These are phyloP conservation scores for Cygnus buccinator DNA, from an alignment of 2,113 vertebrate species.

Conservation along the genomic window DNA sequence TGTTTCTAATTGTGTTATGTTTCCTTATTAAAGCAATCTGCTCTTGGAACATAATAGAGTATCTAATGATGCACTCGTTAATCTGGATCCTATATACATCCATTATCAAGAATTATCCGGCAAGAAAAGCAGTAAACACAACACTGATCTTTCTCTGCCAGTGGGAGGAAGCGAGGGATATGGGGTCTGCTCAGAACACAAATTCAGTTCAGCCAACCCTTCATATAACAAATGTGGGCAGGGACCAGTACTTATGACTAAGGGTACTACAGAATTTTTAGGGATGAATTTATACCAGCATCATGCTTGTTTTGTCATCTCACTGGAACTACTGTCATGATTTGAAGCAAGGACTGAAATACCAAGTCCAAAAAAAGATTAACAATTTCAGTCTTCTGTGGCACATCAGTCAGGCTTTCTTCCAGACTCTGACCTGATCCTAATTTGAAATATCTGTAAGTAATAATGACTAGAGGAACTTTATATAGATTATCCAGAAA, in stretches of 20 bases:
- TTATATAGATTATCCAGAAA: background rate
- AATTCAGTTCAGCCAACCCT: background rate
- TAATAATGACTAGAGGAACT: background rate
- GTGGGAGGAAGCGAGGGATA: background rate
- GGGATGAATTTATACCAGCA: background rate
- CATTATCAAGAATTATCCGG: background rate
- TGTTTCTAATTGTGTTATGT: slow-evolving; percentile 22
- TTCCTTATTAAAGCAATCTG: slow-evolving; percentile 14
- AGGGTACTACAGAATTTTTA: background rate
- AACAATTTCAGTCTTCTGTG: background rate
- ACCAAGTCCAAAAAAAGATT: background rate
- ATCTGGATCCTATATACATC: background rate
- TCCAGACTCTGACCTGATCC: background rate
- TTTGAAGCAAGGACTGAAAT: background rate
- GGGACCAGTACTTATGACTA: background rate
- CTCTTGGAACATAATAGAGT: background rate
- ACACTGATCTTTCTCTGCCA: background rate
- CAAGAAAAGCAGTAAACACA: background rate
- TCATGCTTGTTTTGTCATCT: background rate
- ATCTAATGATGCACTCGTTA: background rate
- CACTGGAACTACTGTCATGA: rapidly evolving
- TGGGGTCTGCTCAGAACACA: background rate
- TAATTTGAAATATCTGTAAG: background rate
- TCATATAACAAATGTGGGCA: rapidly evolving
- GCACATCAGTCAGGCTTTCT: background rate